Base-by-base conservation (phyloP, 1,140 invertebrate genomes). In the Calosoma granatense region DNA sequence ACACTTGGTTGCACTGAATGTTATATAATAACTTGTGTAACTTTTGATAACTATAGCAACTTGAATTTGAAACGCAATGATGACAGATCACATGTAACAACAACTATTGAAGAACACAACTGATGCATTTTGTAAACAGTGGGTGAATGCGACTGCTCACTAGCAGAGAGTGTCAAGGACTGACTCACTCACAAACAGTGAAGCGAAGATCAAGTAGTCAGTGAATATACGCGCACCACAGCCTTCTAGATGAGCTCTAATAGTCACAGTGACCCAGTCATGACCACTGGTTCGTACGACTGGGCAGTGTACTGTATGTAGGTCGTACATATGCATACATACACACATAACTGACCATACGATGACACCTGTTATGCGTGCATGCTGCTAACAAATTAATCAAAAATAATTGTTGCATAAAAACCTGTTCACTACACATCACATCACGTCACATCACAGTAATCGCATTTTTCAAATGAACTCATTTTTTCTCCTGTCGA, bases 241-340 rank as follows among this genome's bases (percentile, higher is more conserved):
- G 71, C 65, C 62, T 79, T 12, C 54, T 56, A 67, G 66, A 67
- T 67, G 65, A 67, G 67, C 67, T 69, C 67, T 67, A 63, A 67
- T 69, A 67, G 66, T 67, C 60, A 55, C 59, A 59, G 54, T 69
- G 66, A 69, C 67, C 67, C 64, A 67, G 53, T 65, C 56, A 51
- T 65, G 63, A 60, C 57, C 63, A 64, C 52, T 55, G 56, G 19
- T 21, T 43, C 55, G 43, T 47, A 36, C n/a, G 17, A 47, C 41
- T 47, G 41, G 41, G 6, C 41, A 47, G 6, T 47, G 41, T 47
- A 47, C 41, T 9, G 3, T 12, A 47, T 47, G 9, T 47, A 17
- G 41, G 41, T 47, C 41, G 15, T 14, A 6, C n/a, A n/a, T n/a
- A 36, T 36, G 26, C 6, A n/a, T 47, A 47, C 41, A 47, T 47